Percentiles rank a stretch among this genome's conserved stretches.
These are phyloP conservation scores for Drosophila bunnanda DNA, from an alignment of 2,888 invertebrate species.

Conservation along the genomic window DNA sequence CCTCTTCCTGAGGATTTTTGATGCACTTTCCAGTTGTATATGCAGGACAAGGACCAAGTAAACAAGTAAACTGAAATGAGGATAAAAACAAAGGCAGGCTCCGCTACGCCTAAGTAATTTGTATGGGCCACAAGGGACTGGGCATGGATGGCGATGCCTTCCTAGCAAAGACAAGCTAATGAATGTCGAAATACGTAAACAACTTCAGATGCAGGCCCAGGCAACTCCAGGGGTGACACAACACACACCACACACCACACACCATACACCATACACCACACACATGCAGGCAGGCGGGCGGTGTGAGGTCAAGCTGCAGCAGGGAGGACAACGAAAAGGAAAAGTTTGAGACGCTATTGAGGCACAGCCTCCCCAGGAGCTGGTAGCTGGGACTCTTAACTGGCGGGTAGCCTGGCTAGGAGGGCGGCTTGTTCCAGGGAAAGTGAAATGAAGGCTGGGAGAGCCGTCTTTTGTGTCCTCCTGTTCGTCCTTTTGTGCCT, in stretches of 20 bases:
- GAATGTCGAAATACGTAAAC: constrained; percentile 60
- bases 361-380: constrained; percentile 20
- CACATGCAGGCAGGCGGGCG: neutral
- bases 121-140: constrained; percentile 3
- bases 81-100: constrained; percentile 8
- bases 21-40: too few relatives aligned
- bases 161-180: constrained; percentile 61
- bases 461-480: constrained; percentile 50
- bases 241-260: neutral
- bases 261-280: neutral
- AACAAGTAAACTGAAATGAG: constrained; percentile 3
- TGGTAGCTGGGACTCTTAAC: too few relatives aligned
- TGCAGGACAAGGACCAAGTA: neutral
- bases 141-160: neutral
- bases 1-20: neutral
- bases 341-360: constrained; percentile 74
- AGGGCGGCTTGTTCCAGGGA: constrained; percentile 26
- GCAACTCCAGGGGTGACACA: constrained; percentile 3
- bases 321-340: constrained; percentile 54
- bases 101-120: constrained; percentile 40
- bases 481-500: constrained; percentile 20
- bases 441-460: constrained; percentile 70
- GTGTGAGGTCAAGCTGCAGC: constrained; percentile 32
- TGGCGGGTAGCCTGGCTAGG: neutral
- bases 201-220: constrained; percentile 10